Conservation (phyloP, 1,140 invertebrate genomes). For the Saccostrea glomerata region DNA sequence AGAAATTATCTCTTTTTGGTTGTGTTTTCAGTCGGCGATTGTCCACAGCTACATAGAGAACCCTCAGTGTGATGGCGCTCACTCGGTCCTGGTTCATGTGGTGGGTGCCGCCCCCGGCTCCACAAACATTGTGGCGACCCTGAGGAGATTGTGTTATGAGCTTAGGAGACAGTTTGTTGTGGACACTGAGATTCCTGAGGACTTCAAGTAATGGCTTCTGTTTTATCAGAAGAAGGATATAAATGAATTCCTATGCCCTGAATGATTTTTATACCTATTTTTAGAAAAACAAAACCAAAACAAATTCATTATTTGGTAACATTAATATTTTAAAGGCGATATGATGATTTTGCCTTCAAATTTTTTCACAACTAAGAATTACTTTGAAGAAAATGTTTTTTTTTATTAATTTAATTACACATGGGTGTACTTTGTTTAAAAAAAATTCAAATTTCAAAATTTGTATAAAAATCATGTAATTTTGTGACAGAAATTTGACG, state of each 20-base stretch:
- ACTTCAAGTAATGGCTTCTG: constrained; percentile 70
- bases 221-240: neutral
- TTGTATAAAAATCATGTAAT: neutral
- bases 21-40: constrained; percentile 62
- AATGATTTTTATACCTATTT: no score
- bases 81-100: constrained; percentile 73
- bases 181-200: constrained; percentile 67
- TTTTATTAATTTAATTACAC: no score
- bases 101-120: constrained; percentile 76
- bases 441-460: no score
- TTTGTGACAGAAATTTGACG: constrained; percentile 37
- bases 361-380: no score
- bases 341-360: no score
- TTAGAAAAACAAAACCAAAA: no score
- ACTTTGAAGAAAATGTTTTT: no score
- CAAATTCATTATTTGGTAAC: no score
- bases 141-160: constrained; percentile 70
- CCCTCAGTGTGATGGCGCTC: constrained; percentile 56
- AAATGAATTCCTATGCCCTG: no score
- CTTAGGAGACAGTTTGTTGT: constrained; percentile 71
- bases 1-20: neutral
- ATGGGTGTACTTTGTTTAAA: no score
- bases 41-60: constrained; percentile 65
- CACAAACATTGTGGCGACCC: constrained; percentile 71
- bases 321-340: no score